These are phyloP conservation scores for Drosophila phalerata DNA, from an alignment of 2,888 invertebrate species.

Conservation along the genomic window DNA sequence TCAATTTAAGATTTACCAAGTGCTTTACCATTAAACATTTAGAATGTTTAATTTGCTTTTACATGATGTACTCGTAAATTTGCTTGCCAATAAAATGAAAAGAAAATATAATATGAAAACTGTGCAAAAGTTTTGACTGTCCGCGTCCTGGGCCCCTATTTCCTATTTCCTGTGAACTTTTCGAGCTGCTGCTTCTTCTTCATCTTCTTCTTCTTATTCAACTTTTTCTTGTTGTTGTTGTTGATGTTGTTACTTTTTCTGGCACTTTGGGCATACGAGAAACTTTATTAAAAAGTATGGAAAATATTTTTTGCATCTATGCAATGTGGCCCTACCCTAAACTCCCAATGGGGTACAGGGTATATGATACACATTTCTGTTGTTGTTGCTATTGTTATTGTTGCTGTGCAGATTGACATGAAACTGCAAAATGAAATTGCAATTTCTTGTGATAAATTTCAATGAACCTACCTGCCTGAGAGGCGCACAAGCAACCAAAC, in stretches of 20 bases:
- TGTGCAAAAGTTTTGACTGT: conserved; percentile 56
- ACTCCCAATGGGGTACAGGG: background rate
- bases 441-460: conserved; percentile 78
- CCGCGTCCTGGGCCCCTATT: background rate
- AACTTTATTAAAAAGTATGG: conserved; percentile 79
- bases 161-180: conserved; percentile 6
- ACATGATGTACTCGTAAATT: conserved; percentile 46
- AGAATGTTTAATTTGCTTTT: conserved; percentile 46
- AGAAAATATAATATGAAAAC: conserved; percentile 15
- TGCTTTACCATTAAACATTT: conserved; percentile 21
- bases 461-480: conserved; percentile 40
- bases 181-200: conserved; percentile 9
- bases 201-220: conserved; percentile 7
- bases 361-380: conserved; percentile 20
- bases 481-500: conserved; percentile 16
- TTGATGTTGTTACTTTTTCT: conserved; percentile 43
- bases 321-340: conserved; percentile 10
- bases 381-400: conserved; percentile 18
- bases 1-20: background rate
- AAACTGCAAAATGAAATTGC: conserved; percentile 71
- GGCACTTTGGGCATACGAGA: conserved; percentile 73
- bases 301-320: conserved; percentile 64
- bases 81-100: conserved; percentile 48
- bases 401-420: conserved; percentile 66
- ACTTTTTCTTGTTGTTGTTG: conserved; percentile 8